Conservation (phyloP, 2,113 vertebrate genomes). For the Rhynchomys soricoides region DNA sequence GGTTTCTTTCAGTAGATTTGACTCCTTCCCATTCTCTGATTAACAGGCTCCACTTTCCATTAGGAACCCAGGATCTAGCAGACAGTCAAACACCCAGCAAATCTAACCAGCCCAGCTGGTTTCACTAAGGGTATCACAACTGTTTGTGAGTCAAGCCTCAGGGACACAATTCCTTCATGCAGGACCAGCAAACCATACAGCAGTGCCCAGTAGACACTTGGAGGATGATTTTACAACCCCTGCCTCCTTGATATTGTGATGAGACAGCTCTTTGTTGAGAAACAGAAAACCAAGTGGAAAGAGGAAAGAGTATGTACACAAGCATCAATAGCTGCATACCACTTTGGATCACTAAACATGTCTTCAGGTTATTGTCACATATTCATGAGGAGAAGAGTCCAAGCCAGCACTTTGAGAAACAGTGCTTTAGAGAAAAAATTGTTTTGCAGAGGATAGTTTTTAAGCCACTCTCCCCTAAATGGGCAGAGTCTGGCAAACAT, state of each 20-base stretch:
- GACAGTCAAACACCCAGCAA: neutral
- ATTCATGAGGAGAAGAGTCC: neutral
- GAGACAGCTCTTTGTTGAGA: neutral
- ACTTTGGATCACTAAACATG: neutral
- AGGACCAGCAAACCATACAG: accelerated
- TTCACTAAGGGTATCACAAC: neutral
- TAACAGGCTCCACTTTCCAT: slow-evolving; percentile 23
- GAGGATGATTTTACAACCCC: neutral
- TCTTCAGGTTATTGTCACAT: neutral
- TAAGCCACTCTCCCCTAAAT: neutral
- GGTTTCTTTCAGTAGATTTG: neutral
- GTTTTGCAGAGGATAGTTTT: neutral
- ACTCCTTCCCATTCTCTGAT: neutral
- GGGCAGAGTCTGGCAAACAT: no score
- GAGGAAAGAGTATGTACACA: accelerated
- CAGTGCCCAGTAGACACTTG: accelerated
- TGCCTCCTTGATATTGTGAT: neutral
- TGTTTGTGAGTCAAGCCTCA: slow-evolving; percentile 39
- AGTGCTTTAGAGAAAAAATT: neutral
- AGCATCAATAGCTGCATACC: neutral
- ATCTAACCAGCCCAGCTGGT: slow-evolving; percentile 67
- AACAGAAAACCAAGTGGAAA: neutral
- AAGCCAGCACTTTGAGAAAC: neutral
- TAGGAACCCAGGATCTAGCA: slow-evolving; percentile 11
- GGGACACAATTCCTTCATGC: neutral